Conservation (phyloP, 2,888 invertebrate species). For the Drosophila austrosaltans region DNA sequence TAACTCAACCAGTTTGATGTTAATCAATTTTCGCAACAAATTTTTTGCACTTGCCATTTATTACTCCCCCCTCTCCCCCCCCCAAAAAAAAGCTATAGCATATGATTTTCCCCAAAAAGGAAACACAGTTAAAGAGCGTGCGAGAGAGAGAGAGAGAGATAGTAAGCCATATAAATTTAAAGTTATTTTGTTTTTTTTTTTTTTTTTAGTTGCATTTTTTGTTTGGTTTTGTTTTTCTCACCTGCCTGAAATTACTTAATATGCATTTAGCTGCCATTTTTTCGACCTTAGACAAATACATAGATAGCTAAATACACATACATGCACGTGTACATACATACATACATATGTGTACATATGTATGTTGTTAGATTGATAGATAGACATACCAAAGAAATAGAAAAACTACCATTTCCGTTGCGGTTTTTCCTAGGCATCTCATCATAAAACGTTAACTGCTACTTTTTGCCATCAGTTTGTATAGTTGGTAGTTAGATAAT, state of each 20-base stretch:
- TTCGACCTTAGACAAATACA: conserved; percentile 57
- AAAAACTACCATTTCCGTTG: conserved; percentile 68
- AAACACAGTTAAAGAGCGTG: conserved; percentile 30
- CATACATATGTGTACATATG: conserved; percentile 21
- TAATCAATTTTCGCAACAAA: conserved; percentile 75
- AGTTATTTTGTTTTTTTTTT: conserved; percentile 32
- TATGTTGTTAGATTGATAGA: conserved; percentile 49
- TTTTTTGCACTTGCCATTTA: conserved; percentile 75
- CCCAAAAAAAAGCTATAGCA: conserved; percentile 23
- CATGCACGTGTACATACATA: conserved; percentile 35
- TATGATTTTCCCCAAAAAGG: conserved; percentile 46
- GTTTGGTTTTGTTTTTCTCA: conserved; percentile 41
- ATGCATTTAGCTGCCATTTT: conserved; percentile 68
- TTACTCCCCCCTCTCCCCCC: neutral
- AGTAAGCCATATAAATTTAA: conserved; percentile 31
- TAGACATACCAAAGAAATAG: conserved; percentile 35
- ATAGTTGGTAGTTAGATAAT: conserved; percentile 65
- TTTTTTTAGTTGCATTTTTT: conserved; percentile 21
- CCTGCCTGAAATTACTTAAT: conserved; percentile 60
- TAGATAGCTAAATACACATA: conserved; percentile 11
- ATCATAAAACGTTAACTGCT: conserved; percentile 37
- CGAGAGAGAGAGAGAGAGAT: conserved; percentile 15
- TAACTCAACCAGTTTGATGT: conserved; percentile 68
- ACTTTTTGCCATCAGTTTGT: conserved; percentile 47
- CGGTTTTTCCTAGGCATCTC: conserved; percentile 52